These are phyloP conservation scores for Theretra japonica DNA, from an alignment of 2,888 invertebrate genomes.

Conservation along the genomic window DNA sequence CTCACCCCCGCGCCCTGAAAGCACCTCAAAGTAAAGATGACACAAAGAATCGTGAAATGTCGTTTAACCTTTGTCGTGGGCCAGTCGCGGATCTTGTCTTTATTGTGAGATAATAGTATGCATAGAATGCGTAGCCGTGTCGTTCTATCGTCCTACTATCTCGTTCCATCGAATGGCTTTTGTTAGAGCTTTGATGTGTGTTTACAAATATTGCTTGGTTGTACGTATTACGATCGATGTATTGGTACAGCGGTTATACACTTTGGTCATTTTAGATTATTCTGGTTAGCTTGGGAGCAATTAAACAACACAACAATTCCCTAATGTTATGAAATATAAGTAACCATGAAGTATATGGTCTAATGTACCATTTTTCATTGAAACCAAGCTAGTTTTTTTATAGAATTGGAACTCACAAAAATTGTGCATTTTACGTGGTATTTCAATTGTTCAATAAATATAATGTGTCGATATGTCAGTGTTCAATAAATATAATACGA, in stretches of 20 bases:
- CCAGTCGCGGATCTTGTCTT: conserved; percentile 11
- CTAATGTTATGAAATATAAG: too few relatives aligned
- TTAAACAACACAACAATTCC: too few relatives aligned
- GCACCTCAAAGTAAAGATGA: conserved; percentile 43
- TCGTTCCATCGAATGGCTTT: background rate
- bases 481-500: too few relatives aligned
- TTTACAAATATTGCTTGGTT: background rate
- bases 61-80: conserved; percentile 40
- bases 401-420: too few relatives aligned
- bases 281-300: too few relatives aligned
- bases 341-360: too few relatives aligned
- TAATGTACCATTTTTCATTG: too few relatives aligned
- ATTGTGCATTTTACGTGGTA: too few relatives aligned
- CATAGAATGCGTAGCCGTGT: conserved; percentile 1
- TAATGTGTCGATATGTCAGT: too few relatives aligned
- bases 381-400: too few relatives aligned
- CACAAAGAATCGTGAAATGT: conserved; percentile 45
- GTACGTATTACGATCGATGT: background rate
- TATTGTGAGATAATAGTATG: conserved; percentile 24
- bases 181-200: background rate
- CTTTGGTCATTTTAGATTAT: too few relatives aligned
- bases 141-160: background rate
- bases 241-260: background rate
- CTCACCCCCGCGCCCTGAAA: conserved; percentile 12
- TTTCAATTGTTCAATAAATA: too few relatives aligned